Base-by-base conservation (phyloP, 2,888 invertebrate species). In the Antitype chi region DNA sequence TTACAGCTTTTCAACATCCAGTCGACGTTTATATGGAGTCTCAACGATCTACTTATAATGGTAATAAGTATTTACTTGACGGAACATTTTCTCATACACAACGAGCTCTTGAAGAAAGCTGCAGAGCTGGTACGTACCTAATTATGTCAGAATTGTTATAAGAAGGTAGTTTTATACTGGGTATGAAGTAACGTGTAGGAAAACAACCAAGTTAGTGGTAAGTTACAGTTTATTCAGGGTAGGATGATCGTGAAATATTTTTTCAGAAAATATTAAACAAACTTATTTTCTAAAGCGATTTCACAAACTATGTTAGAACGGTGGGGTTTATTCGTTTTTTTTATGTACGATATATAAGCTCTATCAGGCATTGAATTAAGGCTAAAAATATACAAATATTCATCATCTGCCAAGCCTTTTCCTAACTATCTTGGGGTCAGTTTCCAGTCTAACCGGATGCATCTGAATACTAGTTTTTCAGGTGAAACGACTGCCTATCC, bases 1-100 rank as follows among this genome's bases (percentile, higher is more conserved):
- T 86, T 86, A 13, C 83, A 93, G 93, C 73, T 91, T n/a, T 90
- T 92, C 71, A 92, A 90, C 71, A 85, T 93, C 13, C 94, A 97
- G 57, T 96, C 97, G 7, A 98, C 98, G 0, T 98, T 98, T 78
- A 95, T 97, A 1, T 98, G 98, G 98, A 98, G 97, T 83, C 98
- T 97, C 86, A 97, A 97, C 89, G 98, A 98, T 90, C 90, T 98
- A 6, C 97, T 98, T 81, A 97, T 98, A 15, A 98, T 98, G 93
- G 93, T 97, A 1, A 94, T 98, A 11, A 97, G 98, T 90, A 95
- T 97, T 72, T 97, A 98, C n/a, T 89, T 98, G 76, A 95, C 97
- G 0, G 96, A 97, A 76, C 97, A 97, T 86, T 97, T 98, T 85
- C 94, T 95, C 28, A 97, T 97, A 81, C 93, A 97, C 11, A 97